These are phyloP conservation scores for Spinibarbus caldwelli DNA, from an alignment of 2,797 vertebrate genomes.

Conservation along the genomic window DNA sequence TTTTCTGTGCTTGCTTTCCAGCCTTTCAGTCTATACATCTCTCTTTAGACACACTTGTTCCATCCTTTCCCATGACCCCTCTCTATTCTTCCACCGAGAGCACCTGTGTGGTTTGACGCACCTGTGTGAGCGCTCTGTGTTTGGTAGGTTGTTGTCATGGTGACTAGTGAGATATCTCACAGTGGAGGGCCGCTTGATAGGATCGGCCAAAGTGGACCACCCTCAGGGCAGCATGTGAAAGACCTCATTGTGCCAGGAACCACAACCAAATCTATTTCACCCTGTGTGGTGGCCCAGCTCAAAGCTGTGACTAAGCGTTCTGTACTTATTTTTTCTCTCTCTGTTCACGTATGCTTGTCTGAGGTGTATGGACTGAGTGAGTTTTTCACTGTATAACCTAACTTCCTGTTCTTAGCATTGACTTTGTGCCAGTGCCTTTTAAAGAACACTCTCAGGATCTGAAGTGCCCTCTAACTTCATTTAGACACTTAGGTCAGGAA, in stretches of 20 bases:
- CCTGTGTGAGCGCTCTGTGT: constrained; percentile 45
- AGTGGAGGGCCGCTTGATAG: constrained; percentile 55
- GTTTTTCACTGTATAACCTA: neutral
- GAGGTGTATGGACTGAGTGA: neutral
- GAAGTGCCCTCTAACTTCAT: neutral
- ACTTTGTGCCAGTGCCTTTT: neutral
- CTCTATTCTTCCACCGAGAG: constrained; percentile 33
- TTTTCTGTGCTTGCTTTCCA: constrained; percentile 19
- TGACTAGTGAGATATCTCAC: constrained; percentile 48
- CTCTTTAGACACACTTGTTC: constrained; percentile 11
- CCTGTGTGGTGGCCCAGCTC: constrained; percentile 25
- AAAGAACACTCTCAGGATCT: constrained; percentile 5
- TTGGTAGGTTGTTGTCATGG: constrained; percentile 29
- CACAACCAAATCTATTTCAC: constrained; percentile 46
- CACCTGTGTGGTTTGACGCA: constrained; percentile 56
- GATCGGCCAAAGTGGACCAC: constrained; percentile 61
- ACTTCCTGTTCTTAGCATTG: neutral
- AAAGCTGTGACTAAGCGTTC: constrained; percentile 32
- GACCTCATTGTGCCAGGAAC: constrained; percentile 55
- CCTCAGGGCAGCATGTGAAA: constrained; percentile 57
- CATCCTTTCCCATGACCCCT: constrained; percentile 56
- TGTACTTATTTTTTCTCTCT: neutral
- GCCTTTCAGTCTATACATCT: constrained; percentile 5
- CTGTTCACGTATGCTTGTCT: neutral
- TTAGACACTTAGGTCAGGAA: constrained; percentile 4